Evolutionary conservation across 2,888 invertebrate species (phyloP).

Genomic region (Dasypolia templi): DNA sequence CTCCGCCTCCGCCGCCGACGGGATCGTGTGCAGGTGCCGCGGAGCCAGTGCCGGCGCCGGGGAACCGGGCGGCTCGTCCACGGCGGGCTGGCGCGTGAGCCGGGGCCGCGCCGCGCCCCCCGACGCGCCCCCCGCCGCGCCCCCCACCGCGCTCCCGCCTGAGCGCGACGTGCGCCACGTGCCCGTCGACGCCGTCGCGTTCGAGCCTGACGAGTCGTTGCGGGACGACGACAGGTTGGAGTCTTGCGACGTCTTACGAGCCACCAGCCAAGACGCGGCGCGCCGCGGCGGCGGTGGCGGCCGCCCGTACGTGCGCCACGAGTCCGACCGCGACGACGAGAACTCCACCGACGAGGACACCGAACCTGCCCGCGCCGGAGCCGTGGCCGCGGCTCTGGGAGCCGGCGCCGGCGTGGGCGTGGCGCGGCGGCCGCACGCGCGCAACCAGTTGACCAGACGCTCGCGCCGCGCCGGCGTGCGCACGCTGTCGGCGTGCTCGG

Average conservation of each 20-base stretch:
- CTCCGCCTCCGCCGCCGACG: conserved; percentile 84
- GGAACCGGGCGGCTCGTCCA: conserved; percentile 92
- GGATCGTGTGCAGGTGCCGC: conserved; percentile 83
- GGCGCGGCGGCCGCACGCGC: conserved; percentile 75
- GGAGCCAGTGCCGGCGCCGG: conserved; percentile 72
- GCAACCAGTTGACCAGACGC: conserved; percentile 84
- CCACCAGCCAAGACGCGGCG: conserved; percentile 96
- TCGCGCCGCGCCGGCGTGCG: conserved; percentile 75
- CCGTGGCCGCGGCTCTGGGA: conserved; percentile 92
- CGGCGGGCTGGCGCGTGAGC: conserved; percentile 94
- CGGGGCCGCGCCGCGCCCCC: conserved; percentile 94
- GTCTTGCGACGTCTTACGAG: conserved; percentile 97
- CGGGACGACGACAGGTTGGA: conserved; percentile 97
- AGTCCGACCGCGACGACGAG: conserved; percentile 96
- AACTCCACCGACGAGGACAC: conserved; percentile 97
- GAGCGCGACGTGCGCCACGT: conserved; percentile 97
- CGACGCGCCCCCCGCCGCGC: conserved; percentile 93
- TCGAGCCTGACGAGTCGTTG: conserved; percentile 97
- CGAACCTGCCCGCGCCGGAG: conserved; percentile 93
- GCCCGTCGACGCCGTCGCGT: conserved; percentile 96
- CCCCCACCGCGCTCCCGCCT: conserved; percentile 93
- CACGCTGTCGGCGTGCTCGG: conserved; percentile 80
- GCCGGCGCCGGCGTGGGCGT: conserved; percentile 93
- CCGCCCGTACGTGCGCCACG: conserved; percentile 95
- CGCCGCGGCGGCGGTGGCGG: conserved; percentile 95